Evolutionary conservation across 2,113 vertebrate genomes (phyloP).

Genomic region (Psilopogon haemacephalus): DNA sequence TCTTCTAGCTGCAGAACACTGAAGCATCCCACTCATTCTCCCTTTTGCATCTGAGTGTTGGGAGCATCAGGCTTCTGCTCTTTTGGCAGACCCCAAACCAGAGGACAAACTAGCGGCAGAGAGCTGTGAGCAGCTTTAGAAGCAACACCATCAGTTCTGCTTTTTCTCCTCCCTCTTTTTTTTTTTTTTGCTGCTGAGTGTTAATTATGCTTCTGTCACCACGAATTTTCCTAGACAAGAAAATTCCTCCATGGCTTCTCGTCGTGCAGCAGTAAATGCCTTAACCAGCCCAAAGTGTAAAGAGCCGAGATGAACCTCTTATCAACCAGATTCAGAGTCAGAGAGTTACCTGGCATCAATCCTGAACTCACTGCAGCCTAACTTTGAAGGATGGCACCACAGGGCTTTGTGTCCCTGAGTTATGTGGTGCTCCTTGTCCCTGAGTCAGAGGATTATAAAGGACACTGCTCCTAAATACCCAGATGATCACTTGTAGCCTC

Average conservation of each 20-base stretch:
- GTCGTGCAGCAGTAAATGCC: not conserved
- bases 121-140: not conserved
- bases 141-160: not conserved
- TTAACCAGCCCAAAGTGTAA: not conserved
- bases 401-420: slow-evolving; percentile 43
- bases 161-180: not conserved
- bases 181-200: not conserved
- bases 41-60: not conserved
- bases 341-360: not conserved
- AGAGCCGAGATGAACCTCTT: not conserved
- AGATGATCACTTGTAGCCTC: slow-evolving; percentile 31
- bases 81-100: not conserved
- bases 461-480: slow-evolving; percentile 16
- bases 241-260: not conserved
- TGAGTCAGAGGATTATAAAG: slow-evolving; percentile 60
- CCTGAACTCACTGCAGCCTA: not conserved
- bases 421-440: slow-evolving; percentile 18
- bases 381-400: slow-evolving; percentile 44
- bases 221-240: not conserved
- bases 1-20: not conserved
- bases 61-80: fast-evolving
- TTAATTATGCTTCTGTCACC: not conserved
- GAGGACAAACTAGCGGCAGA: not conserved
- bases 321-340: fast-evolving
- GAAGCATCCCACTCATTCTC: not conserved